Base-by-base conservation (phyloP, 2,888 invertebrate species). In the Melangyna quadrimaculata region DNA sequence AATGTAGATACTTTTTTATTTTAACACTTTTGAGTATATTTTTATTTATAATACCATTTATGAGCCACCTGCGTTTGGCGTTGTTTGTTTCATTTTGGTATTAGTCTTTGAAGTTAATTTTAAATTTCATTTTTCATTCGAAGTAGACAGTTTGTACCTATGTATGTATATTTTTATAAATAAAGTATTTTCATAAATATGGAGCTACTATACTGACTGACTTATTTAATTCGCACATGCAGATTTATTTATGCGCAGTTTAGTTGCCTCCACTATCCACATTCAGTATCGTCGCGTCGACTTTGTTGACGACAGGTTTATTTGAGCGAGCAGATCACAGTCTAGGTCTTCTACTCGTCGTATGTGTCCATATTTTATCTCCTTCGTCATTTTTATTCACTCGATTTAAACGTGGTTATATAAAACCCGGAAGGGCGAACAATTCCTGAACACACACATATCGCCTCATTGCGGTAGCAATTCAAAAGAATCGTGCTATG, bases 401-500 rank as follows among this genome's bases (percentile, higher is more conserved):
- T 67, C 43, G 69, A 59, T 53, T 82, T 73, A 61, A 70, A 70
- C 27, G 40, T 77, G 78, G 55, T 63, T 63, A 57, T 63, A 57
- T 27, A 48, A 35, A 22, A 78, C 69, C 83, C 78, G 83, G 73
- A 83, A 78, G 70, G 29, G 69, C 9, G 37, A 61, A 40, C 24
- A 48, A 48, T 53, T 72, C 45, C 55, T 78, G n/a, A n/a, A n/a
- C n/a, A n/a, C n/a, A 40, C 35, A 61, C 57, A 53, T 24, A 24
- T 19, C 48, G 32, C 48, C 43, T 72, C 65, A 51, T 67, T 83
- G 83, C 79, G 79, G 79, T 65, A 43, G 61, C 80, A 70, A 80
- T 84, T 79, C 80, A 74, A 83, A 79, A 75, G 75, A 84, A 84
- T 80, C 80, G 71, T 79, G 84, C 71, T 74, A 75, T 84, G 74